These are phyloP conservation scores for Brachystomella parvula DNA, from an alignment of 1,140 invertebrate genomes.

Conservation along the genomic window DNA sequence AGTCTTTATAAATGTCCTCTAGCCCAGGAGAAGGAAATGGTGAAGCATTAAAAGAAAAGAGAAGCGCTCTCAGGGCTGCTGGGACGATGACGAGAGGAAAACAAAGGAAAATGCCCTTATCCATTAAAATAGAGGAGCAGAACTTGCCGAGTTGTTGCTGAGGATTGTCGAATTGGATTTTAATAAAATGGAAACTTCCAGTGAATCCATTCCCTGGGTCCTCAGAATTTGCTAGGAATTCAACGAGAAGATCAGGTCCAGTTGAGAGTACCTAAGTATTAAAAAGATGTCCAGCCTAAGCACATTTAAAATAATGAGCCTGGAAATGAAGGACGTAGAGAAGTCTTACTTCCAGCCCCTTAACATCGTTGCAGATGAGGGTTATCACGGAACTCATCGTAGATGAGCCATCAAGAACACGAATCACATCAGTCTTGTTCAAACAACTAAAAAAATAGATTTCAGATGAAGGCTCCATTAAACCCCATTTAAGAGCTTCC, in stretches of 20 bases:
- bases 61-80: too few species aligned
- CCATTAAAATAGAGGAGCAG: too few species aligned
- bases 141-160: too few species aligned
- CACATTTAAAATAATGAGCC: background rate
- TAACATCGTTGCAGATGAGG: conserved; percentile 67
- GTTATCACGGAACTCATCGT: conserved; percentile 58
- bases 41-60: conserved; percentile 18
- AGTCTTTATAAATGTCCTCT: conserved; percentile 9
- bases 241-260: conserved; percentile 65
- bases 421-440: conserved; percentile 69
- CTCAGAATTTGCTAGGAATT: conserved; percentile 72
- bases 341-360: conserved; percentile 57
- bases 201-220: conserved; percentile 76
- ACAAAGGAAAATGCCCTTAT: background rate
- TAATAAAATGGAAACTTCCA: conserved; percentile 64
- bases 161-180: conserved; percentile 34
- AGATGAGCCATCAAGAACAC: conserved; percentile 64
- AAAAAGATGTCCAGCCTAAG: background rate
- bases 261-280: conserved; percentile 53
- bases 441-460: conserved; percentile 56
- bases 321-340: background rate
- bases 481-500: background rate
- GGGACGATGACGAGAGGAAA: background rate
- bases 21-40: conserved; percentile 24
- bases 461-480: background rate